phyloP scores from a whole-genome alignment of 2,797 vertebrate genomes.

The Serranus cabrilla region DNA sequence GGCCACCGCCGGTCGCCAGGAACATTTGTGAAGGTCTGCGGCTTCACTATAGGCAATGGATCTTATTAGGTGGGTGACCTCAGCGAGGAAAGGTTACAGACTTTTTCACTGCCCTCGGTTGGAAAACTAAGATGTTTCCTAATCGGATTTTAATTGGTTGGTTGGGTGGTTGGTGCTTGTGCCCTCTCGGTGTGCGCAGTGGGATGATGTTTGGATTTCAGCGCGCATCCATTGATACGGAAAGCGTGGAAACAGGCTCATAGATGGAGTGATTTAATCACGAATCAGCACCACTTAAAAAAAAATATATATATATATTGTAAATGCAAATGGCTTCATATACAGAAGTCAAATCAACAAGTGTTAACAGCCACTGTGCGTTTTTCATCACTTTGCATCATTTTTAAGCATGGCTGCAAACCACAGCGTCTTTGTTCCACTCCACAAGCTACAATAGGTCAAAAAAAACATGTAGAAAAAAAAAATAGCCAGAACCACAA shows the following conservation, averaged over 20 bases:
- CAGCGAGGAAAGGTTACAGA: conserved; percentile 78
- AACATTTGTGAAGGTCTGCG: conserved; percentile 91
- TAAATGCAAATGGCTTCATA: not conserved
- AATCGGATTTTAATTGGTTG: conserved; percentile 90
- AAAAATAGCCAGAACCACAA: conserved; percentile 40
- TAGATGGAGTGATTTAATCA: not conserved
- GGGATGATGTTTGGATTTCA: conserved; percentile 55
- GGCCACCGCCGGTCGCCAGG: conserved; percentile 88
- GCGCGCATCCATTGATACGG: conserved; percentile 19
- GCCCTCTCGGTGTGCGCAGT: conserved; percentile 55
- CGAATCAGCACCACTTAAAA: too few relatives aligned
- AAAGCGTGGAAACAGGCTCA: not conserved
- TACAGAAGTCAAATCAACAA: conserved; percentile 36
- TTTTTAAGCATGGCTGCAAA: not conserved
- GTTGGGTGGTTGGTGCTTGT: conserved; percentile 70
- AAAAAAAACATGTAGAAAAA: conserved; percentile 37
- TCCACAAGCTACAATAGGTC: not conserved
- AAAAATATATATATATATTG: too few relatives aligned
- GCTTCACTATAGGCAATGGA: conserved; percentile 90
- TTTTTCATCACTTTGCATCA: not conserved
- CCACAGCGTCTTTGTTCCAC: not conserved
- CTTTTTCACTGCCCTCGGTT: conserved; percentile 81
- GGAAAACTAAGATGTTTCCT: conserved; percentile 85
- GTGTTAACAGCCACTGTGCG: conserved; percentile 14
- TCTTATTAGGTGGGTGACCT: conserved; percentile 91